phyloP scores from a whole-genome alignment of 1,140 invertebrate species.

The Riptortus pedestris region DNA sequence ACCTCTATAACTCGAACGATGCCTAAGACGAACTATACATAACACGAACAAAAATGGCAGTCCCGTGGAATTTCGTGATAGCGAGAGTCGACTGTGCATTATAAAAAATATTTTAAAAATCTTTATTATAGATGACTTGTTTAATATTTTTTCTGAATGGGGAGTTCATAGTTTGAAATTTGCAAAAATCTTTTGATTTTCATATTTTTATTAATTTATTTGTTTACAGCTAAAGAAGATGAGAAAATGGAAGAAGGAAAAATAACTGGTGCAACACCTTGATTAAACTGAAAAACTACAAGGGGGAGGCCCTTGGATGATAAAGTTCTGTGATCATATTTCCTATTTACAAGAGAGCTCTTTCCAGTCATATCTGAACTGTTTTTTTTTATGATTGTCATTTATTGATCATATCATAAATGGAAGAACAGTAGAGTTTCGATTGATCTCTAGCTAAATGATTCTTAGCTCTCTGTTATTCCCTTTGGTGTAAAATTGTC shows the following conservation, averaged over 20 bases:
- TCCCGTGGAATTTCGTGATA: too few species aligned
- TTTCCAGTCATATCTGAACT: slow-evolving; percentile 3
- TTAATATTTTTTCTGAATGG: neutral
- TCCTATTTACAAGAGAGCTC: neutral
- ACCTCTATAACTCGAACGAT: too few species aligned
- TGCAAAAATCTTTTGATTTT: neutral
- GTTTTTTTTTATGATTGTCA: neutral
- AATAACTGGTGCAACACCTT: slow-evolving; percentile 3
- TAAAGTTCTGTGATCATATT: slow-evolving; percentile 2
- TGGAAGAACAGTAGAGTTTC: neutral
- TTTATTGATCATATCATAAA: neutral
- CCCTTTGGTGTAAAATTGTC: neutral
- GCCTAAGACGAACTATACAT: too few species aligned
- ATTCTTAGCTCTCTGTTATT: slow-evolving; percentile 14
- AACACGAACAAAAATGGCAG: too few species aligned
- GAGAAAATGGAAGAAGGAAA: slow-evolving; percentile 9
- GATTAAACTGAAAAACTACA: neutral
- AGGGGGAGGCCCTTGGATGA: neutral
- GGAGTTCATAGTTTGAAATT: neutral
- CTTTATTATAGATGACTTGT: too few species aligned
- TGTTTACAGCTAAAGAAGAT: neutral
- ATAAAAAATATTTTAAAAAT: too few species aligned
- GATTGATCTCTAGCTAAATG: slow-evolving; percentile 11
- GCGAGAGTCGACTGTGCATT: too few species aligned
- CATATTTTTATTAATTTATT: neutral